A percentile compares a stretch with the other conserved stretches of the same genome.
Evolutionary conservation across 2,888 invertebrate genomes (phyloP).

Genomic region (Pseudococcus longispinus): DNA sequence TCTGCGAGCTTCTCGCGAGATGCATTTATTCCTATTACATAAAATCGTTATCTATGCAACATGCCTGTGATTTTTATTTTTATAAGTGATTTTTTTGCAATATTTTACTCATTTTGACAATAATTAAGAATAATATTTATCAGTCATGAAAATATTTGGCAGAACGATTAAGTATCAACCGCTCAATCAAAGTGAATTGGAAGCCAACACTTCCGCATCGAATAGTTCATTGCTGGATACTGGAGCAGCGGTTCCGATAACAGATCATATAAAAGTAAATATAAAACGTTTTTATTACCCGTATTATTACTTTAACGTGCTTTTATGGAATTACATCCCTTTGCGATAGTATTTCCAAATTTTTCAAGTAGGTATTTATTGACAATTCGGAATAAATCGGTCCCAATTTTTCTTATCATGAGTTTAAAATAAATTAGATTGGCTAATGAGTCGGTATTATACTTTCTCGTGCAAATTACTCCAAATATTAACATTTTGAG

Average conservation of each 20-base stretch:
- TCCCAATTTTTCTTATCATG: no score
- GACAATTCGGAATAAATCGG: no score
- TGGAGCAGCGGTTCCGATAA: not conserved
- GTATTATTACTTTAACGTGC: not conserved
- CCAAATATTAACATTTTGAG: not conserved
- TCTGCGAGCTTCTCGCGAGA: not conserved
- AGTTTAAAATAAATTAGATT: no score
- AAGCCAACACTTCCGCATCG: not conserved
- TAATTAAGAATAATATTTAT: not conserved
- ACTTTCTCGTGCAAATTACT: not conserved
- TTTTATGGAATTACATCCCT: no score
- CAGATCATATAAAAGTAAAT: not conserved
- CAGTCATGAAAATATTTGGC: constrained; percentile 22
- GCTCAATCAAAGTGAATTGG: constrained; percentile 20
- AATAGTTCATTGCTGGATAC: not conserved
- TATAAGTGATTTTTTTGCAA: not conserved
- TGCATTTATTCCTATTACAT: not conserved
- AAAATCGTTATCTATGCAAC: not conserved
- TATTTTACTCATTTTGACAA: not conserved
- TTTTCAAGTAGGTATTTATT: no score
- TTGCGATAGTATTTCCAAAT: no score
- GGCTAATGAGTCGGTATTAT: no score
- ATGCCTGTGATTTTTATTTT: not conserved
- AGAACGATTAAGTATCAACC: not conserved
- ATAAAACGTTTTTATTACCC: no score